phyloP scores from a whole-genome alignment of 2,797 vertebrate genomes.

The Acridotheres tristis region DNA sequence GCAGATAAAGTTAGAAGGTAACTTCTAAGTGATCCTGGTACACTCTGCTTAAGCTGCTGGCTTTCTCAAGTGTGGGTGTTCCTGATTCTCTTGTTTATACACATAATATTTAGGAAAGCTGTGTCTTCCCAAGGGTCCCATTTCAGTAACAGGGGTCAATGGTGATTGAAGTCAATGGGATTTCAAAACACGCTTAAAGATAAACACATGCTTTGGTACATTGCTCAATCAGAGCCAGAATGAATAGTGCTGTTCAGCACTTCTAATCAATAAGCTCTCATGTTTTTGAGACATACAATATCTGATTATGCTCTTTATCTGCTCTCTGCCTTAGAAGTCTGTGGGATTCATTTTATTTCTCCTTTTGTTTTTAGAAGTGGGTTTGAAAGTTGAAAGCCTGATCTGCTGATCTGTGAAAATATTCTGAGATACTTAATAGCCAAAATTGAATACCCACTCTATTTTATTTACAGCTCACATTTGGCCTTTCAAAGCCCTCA shows the following conservation, averaged over 20 bases:
- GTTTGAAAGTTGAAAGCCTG: constrained; percentile 19
- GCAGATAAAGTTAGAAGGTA: not conserved
- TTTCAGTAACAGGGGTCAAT: constrained; percentile 55
- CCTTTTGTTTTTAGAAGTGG: not conserved
- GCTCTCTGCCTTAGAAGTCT: not conserved
- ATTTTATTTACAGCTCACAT: constrained; percentile 72
- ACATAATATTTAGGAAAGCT: constrained; percentile 63
- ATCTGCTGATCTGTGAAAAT: constrained; percentile 4
- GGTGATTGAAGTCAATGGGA: constrained; percentile 53
- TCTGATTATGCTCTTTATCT: not conserved
- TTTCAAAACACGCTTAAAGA: constrained; percentile 55
- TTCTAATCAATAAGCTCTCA: not conserved
- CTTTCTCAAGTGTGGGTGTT: constrained; percentile 42
- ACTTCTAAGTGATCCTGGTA: not conserved
- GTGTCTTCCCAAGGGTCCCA: constrained; percentile 46
- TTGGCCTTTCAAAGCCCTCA: constrained; percentile 68
- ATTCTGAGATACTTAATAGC: constrained; percentile 58
- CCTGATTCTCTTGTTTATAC: constrained; percentile 53
- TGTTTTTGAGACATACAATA: not conserved
- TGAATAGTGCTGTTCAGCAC: constrained; percentile 1
- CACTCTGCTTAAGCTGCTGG: not conserved
- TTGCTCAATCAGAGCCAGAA: constrained; percentile 5
- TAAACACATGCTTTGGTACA: constrained; percentile 44
- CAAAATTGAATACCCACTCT: constrained; percentile 52
- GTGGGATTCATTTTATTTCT: not conserved